A percentile compares a stretch with the other conserved stretches of the same genome.
These are phyloP conservation scores for Gopherus evgoodei DNA, from an alignment of 2,113 vertebrate genomes.

Conservation along the genomic window DNA sequence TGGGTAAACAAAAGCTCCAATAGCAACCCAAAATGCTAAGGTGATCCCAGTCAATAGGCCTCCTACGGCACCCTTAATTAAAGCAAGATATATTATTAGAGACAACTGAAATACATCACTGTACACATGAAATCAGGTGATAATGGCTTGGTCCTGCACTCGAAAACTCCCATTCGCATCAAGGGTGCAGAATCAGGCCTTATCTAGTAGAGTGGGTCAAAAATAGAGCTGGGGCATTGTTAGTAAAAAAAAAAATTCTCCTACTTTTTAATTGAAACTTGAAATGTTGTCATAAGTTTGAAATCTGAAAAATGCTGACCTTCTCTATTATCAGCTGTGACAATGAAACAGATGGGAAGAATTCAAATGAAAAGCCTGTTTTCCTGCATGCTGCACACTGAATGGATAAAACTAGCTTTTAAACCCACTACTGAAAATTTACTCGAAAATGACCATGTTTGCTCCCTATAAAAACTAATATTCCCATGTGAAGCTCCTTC, in stretches of 20 bases:
- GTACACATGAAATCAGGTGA: neutral
- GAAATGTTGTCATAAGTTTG: neutral
- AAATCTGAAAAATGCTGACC: neutral
- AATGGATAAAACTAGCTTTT: neutral
- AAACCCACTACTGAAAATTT: neutral
- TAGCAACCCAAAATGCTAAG: constrained; percentile 81
- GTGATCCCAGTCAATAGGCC: constrained; percentile 81
- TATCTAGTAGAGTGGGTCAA: neutral
- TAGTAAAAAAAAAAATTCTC: neutral
- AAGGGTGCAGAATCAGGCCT: neutral
- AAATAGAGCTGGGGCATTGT: neutral
- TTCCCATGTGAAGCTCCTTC: neutral
- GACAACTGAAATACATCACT: accelerated
- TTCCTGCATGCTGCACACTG: neutral
- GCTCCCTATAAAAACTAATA: neutral
- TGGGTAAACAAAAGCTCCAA: constrained; percentile 83
- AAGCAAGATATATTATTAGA: neutral
- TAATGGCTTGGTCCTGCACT: neutral
- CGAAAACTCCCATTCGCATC: neutral
- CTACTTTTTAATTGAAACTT: neutral
- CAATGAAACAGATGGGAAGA: neutral
- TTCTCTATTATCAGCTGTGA: neutral
- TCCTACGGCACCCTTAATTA: constrained; percentile 81
- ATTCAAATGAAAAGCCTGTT: neutral
- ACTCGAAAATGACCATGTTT: neutral